Percentiles rank a stretch among this genome's conserved stretches.
These are phyloP conservation scores for Eristalis arbustorum DNA, from an alignment of 2,888 invertebrate genomes.

Conservation along the genomic window DNA sequence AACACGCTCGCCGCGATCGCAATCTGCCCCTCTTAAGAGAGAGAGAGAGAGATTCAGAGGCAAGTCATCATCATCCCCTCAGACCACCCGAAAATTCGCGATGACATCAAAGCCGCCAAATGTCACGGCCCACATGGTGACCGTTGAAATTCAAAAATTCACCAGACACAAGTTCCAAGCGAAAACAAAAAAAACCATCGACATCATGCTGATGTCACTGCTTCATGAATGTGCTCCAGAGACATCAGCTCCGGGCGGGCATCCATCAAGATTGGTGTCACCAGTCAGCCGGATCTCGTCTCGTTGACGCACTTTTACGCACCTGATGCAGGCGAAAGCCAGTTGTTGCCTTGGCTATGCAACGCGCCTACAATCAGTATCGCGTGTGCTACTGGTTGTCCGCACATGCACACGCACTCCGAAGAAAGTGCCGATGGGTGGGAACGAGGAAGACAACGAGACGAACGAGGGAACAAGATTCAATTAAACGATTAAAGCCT, in stretches of 20 bases:
- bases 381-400: neutral
- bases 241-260: neutral
- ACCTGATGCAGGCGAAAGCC: constrained; percentile 18
- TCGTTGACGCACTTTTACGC: constrained; percentile 28
- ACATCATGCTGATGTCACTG: constrained; percentile 43
- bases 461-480: constrained; percentile 20
- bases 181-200: constrained; percentile 28
- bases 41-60: neutral
- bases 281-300: constrained; percentile 12
- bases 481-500: constrained; percentile 32
- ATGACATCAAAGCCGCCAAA: neutral
- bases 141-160: constrained; percentile 36
- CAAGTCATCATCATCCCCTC: neutral
- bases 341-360: neutral
- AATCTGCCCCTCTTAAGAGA: neutral
- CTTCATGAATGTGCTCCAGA: neutral
- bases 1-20: neutral
- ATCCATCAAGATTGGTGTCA: neutral
- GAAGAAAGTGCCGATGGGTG: constrained; percentile 36
- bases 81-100: neutral
- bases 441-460: neutral
- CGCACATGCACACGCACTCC: neutral
- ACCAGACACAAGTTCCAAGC: constrained; percentile 34
- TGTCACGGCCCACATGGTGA: neutral
- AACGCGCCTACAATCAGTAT: neutral